A percentile compares a stretch with the other conserved stretches of the same genome.
phyloP scores from a whole-genome alignment of 2,113 vertebrate species.

The Chascanopsetta lugubris region DNA sequence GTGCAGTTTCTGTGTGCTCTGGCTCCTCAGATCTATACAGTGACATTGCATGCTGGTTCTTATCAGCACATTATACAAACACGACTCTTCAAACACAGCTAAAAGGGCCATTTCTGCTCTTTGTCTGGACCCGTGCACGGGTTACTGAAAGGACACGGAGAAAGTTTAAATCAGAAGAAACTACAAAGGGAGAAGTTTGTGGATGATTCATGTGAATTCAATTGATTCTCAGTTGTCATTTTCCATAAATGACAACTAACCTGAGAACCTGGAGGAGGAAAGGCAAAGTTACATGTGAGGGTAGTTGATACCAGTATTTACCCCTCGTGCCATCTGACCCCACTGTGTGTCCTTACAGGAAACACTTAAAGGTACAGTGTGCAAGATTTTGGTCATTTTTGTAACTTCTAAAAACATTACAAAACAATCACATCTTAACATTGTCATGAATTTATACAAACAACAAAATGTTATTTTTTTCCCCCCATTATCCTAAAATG shows the following conservation, averaged over 20 bases:
- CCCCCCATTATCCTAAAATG: too few species aligned
- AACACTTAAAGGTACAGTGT: too few species aligned
- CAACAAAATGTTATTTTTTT: too few species aligned
- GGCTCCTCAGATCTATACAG: not conserved
- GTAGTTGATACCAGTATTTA: not conserved
- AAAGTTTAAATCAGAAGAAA: constrained; percentile 21
- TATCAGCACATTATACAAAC: constrained; percentile 17
- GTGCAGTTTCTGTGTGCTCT: not conserved
- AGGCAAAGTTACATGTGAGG: not conserved
- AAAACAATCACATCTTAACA: too few species aligned
- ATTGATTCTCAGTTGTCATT: not conserved
- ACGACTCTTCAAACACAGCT: constrained; percentile 28
- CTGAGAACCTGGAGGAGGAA: not conserved
- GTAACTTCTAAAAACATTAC: too few species aligned
- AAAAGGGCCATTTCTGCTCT: constrained; percentile 23
- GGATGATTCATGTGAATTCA: not conserved
- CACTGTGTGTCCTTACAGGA: not conserved
- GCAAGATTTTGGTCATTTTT: too few species aligned
- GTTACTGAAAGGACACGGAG: constrained; percentile 27
- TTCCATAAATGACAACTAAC: constrained; percentile 1
- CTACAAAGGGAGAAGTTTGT: constrained; percentile 14
- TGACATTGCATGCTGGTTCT: constrained; percentile 2
- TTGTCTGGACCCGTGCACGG: constrained; percentile 31
- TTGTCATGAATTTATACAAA: too few species aligned
- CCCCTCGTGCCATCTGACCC: not conserved